A percentile compares a stretch with the other conserved stretches of the same genome.
Conservation (phyloP, 2,113 vertebrate species). For the Nycticorax nycticorax region DNA sequence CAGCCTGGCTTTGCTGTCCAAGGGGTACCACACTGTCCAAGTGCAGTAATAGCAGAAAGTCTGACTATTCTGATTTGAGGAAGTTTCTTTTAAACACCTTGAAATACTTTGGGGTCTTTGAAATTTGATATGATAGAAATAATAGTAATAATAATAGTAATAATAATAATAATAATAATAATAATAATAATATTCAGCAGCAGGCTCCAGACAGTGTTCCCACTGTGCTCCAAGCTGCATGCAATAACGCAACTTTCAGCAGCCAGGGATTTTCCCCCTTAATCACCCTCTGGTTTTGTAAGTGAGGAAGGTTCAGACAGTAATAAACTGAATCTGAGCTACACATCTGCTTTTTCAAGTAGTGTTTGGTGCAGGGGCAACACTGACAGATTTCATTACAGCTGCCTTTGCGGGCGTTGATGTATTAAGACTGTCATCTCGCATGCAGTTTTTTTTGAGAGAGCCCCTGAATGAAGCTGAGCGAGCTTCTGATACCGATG, state of each 20-base stretch:
- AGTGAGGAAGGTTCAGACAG: slow-evolving; percentile 1
- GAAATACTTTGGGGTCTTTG: background rate
- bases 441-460: slow-evolving; percentile 32
- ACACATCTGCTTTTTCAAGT: slow-evolving; percentile 57
- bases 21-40: background rate
- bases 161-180: background rate
- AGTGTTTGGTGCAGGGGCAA: slow-evolving; percentile 45
- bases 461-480: slow-evolving; percentile 46
- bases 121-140: background rate
- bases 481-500: slow-evolving; percentile 34
- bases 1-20: background rate
- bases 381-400: slow-evolving; percentile 59
- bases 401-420: background rate
- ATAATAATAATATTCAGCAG: background rate
- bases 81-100: background rate
- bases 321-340: slow-evolving; percentile 54
- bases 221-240: background rate
- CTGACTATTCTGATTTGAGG: background rate
- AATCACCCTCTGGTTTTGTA: background rate
- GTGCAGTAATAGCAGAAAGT: background rate
- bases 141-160: background rate
- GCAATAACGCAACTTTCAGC: background rate
- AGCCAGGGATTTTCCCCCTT: background rate
- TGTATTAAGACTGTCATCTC: slow-evolving; percentile 58
- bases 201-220: background rate